Conservation (phyloP, 2,113 vertebrate genomes). For the Leptobrachium leishanense region DNA sequence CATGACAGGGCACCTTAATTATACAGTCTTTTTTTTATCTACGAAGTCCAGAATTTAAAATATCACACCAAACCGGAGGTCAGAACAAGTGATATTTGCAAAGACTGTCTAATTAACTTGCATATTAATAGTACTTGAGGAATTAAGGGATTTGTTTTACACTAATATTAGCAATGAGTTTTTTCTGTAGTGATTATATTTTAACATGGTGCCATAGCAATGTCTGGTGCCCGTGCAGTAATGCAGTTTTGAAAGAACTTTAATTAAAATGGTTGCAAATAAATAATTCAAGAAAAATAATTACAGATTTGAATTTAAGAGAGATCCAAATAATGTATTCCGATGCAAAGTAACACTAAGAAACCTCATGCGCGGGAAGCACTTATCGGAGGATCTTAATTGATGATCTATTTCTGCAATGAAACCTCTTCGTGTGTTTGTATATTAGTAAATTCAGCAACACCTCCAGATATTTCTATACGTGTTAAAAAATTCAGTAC, state of each 20-base stretch:
- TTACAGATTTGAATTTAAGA: not conserved
- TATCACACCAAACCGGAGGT: too few relatives aligned
- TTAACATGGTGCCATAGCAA: not conserved
- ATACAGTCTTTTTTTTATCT: too few relatives aligned
- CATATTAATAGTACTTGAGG: too few relatives aligned
- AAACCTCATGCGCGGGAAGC: too few relatives aligned
- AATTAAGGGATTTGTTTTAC: too few relatives aligned
- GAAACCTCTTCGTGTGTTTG: not conserved
- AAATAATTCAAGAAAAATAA: not conserved
- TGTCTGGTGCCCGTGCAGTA: not conserved
- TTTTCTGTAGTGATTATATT: not conserved
- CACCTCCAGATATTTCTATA: not conserved
- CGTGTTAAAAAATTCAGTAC: too few relatives aligned
- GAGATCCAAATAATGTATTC: not conserved
- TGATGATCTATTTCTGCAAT: too few relatives aligned
- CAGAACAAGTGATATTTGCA: too few relatives aligned
- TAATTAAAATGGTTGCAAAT: not conserved
- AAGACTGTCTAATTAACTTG: too few relatives aligned
- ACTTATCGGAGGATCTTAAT: too few relatives aligned
- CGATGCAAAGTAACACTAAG: not conserved
- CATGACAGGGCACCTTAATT: too few relatives aligned
- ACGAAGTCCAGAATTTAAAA: too few relatives aligned
- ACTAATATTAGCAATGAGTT: not conserved
- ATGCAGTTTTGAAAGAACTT: not conserved
- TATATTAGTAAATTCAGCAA: not conserved